Conservation (phyloP, 2,113 vertebrate genomes). For the Rhea pennata region DNA sequence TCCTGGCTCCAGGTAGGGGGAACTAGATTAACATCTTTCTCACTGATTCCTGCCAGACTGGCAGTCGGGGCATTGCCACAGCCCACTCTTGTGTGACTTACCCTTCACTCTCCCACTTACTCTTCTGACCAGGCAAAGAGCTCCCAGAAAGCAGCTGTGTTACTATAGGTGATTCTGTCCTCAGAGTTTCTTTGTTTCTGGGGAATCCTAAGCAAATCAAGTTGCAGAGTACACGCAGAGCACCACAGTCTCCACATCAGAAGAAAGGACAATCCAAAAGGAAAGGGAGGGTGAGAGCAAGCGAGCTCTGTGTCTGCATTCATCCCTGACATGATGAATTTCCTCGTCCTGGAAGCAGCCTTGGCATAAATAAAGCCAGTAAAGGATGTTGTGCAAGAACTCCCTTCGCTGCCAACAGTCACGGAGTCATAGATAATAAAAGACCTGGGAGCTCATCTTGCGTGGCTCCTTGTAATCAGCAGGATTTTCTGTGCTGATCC, state of each 20-base stretch:
- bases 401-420: conserved; percentile 27
- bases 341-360: conserved; percentile 52
- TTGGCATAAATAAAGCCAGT: conserved; percentile 55
- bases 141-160: conserved; percentile 46
- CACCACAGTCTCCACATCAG: not conserved
- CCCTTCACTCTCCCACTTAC: not conserved
- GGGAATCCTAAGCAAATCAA: conserved; percentile 20
- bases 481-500: conserved; percentile 46
- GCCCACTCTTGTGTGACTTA: not conserved
- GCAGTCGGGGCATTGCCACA: not conserved
- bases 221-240: conserved; percentile 12
- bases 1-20: not conserved
- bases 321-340: conserved; percentile 51
- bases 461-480: conserved; percentile 27
- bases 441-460: conserved; percentile 38
- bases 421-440: conserved; percentile 46
- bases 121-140: not conserved
- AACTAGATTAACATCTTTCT: not conserved
- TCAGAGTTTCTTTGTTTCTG: conserved; percentile 28
- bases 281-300: conserved; percentile 12
- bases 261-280: conserved; percentile 20
- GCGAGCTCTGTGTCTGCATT: conserved; percentile 45
- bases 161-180: conserved; percentile 20
- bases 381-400: conserved; percentile 48
- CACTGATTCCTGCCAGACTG: not conserved